Conservation (phyloP, 1,140 invertebrate species). For the Frieseomelitta varia region DNA sequence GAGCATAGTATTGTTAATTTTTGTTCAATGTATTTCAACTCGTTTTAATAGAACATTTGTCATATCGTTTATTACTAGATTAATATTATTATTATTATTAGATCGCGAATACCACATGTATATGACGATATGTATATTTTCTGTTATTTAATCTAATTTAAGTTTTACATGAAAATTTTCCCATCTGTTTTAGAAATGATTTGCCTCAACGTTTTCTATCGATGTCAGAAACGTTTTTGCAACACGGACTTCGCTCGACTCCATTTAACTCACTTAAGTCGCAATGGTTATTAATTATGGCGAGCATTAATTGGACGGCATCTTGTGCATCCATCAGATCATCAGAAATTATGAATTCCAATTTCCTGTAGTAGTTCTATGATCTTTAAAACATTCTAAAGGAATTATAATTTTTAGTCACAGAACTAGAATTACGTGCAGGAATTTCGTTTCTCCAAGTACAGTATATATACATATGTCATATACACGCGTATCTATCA, state of each 20-base stretch:
- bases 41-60: too few relatives aligned
- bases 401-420: too few relatives aligned
- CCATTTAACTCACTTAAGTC: slow-evolving; percentile 60
- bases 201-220: slow-evolving; percentile 10
- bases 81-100: too few relatives aligned
- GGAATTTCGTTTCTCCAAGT: too few relatives aligned
- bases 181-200: background rate
- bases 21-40: too few relatives aligned
- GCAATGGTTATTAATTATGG: slow-evolving; percentile 65
- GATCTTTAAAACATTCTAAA: background rate
- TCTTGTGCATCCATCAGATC: slow-evolving; percentile 13
- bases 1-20: too few relatives aligned
- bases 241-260: slow-evolving; percentile 36
- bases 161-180: background rate
- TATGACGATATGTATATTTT: background rate
- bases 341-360: slow-evolving; percentile 10
- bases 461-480: too few relatives aligned
- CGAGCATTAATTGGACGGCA: slow-evolving; percentile 47
- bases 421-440: too few relatives aligned
- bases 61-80: too few relatives aligned
- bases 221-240: slow-evolving; percentile 11
- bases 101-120: too few relatives aligned
- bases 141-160: too few relatives aligned
- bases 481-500: too few relatives aligned
- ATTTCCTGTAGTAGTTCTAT: slow-evolving; percentile 1